A percentile compares a stretch with the other conserved stretches of the same genome.
These are phyloP conservation scores for Cephalopterus ornatus DNA, from an alignment of 2,113 vertebrate species.

Conservation along the genomic window DNA sequence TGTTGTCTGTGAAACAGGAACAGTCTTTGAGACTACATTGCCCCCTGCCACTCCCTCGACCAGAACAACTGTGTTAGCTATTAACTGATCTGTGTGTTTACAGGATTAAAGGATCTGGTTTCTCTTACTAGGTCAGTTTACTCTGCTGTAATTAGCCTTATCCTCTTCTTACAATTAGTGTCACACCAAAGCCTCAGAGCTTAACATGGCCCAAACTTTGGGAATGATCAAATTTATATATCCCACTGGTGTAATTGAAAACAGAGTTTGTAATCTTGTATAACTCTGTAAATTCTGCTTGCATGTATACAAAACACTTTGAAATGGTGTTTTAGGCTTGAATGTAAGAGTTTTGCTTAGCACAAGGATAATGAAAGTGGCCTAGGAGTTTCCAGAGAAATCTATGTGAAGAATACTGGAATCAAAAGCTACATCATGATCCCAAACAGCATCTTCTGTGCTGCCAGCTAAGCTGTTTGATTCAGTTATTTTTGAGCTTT, in stretches of 20 bases:
- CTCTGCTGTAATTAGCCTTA: slow-evolving; percentile 37
- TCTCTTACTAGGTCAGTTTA: slow-evolving; percentile 22
- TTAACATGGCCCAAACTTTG: background rate
- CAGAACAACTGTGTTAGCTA: background rate
- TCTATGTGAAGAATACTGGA: background rate
- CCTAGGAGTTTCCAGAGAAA: background rate
- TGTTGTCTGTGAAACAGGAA: background rate
- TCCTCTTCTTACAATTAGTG: background rate
- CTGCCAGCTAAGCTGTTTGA: background rate
- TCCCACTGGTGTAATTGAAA: background rate
- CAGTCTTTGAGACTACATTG: background rate
- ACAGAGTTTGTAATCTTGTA: background rate
- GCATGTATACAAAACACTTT: background rate
- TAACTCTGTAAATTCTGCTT: background rate
- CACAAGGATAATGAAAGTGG: background rate
- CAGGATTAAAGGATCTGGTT: slow-evolving; percentile 26
- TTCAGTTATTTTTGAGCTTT: background rate
- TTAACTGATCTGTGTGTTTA: slow-evolving; percentile 8
- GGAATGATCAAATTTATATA: rapidly evolving
- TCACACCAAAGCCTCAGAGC: background rate
- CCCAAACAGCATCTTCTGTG: background rate
- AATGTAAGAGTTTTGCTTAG: background rate
- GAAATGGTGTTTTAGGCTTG: background rate
- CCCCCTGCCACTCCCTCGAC: rapidly evolving
- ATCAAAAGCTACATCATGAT: background rate